phyloP scores from a whole-genome alignment of 2,797 vertebrate genomes.

The Gymnoscopelus microlampas region DNA sequence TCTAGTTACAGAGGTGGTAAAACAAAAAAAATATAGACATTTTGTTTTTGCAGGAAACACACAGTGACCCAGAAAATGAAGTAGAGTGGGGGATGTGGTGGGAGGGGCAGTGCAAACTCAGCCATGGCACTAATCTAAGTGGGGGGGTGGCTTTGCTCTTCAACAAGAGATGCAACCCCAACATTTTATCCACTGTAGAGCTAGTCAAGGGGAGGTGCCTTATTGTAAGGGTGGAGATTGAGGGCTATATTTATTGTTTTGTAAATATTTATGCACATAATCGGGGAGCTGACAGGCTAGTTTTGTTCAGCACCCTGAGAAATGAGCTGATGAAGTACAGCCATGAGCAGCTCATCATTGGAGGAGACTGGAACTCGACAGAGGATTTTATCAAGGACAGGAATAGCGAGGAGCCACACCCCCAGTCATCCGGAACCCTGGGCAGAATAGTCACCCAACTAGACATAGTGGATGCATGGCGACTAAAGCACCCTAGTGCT shows the following conservation, averaged over 20 bases:
- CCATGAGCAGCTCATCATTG: neutral
- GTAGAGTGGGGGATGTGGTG: neutral
- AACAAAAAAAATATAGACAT: neutral
- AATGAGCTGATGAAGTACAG: neutral
- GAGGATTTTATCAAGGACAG: slow-evolving; percentile 14
- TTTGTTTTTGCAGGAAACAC: neutral
- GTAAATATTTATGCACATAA: slow-evolving; percentile 9
- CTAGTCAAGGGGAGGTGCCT: neutral
- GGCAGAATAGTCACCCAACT: neutral
- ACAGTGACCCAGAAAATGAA: slow-evolving; percentile 1
- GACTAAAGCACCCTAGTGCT: neutral
- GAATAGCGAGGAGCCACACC: slow-evolving; percentile 4
- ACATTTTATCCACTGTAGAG: neutral
- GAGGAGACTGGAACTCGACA: slow-evolving; percentile 14
- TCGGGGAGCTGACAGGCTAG: neutral
- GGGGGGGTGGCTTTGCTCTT: neutral
- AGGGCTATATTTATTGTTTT: neutral
- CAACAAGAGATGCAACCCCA: neutral
- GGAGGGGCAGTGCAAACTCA: slow-evolving; percentile 4
- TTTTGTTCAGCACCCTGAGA: neutral
- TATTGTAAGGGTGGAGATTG: slow-evolving; percentile 4
- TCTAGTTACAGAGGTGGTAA: neutral
- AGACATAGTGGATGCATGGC: slow-evolving; percentile 6
- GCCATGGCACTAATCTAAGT: neutral
- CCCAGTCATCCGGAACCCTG: neutral